Evolutionary conservation across 2,888 invertebrate genomes (phyloP).

Genomic region (Eurytoma californica): DNA sequence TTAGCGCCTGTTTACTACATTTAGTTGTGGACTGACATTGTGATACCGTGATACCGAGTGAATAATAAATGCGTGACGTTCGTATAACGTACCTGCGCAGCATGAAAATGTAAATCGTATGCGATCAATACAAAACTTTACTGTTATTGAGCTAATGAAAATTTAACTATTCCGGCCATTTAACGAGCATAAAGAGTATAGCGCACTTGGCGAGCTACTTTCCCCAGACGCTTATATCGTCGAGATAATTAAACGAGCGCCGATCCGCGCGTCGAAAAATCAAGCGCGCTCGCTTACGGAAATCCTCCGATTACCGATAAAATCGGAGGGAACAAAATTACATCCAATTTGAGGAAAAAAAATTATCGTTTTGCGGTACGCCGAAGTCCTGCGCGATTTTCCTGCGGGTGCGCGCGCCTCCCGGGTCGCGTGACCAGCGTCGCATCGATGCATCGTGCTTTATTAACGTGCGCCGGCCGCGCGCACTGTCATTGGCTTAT

Average conservation of each 20-base stretch:
- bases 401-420: background rate
- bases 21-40: background rate
- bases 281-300: background rate
- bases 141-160: background rate
- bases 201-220: background rate
- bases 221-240: background rate
- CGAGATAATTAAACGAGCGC: too few relatives aligned
- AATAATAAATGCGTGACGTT: too few relatives aligned
- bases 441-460: constrained; percentile 47
- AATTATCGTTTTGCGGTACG: too few relatives aligned
- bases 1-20: too few relatives aligned
- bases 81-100: background rate
- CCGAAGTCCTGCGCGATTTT: too few relatives aligned
- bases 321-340: background rate
- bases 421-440: constrained; percentile 34
- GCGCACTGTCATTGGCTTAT: constrained; percentile 42
- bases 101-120: constrained; percentile 11
- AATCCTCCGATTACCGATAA: background rate
- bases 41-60: too few relatives aligned
- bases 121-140: constrained; percentile 7
- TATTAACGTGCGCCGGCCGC: constrained; percentile 39
- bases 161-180: background rate
- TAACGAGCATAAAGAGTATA: background rate
- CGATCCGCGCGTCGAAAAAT: too few relatives aligned
- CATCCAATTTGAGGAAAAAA: too few relatives aligned